Evolutionary conservation across 2,113 vertebrate species (phyloP).

Genomic region (Benitochromis conjunctus): DNA sequence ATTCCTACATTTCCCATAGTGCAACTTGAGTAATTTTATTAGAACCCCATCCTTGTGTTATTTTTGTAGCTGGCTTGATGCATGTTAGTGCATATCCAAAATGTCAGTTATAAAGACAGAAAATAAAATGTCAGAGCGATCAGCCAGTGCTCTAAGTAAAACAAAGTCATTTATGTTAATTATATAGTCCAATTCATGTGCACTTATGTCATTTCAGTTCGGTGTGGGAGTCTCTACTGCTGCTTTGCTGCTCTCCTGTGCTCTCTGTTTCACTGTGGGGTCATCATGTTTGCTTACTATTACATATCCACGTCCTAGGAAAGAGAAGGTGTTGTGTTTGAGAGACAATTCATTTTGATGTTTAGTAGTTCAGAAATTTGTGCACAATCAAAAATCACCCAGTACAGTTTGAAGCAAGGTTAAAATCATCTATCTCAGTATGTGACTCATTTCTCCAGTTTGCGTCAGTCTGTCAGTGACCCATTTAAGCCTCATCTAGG

Average conservation of each 20-base stretch:
- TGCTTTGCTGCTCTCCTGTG: not conserved
- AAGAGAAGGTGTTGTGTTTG: not conserved
- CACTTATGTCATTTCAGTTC: not conserved
- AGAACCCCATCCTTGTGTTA: not conserved
- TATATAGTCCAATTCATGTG: not conserved
- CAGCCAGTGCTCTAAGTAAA: not conserved
- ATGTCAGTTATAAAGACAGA: not conserved
- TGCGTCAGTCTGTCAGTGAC: constrained; percentile 1
- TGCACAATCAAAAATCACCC: not conserved
- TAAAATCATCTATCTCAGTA: not conserved
- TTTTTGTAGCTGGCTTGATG: not conserved
- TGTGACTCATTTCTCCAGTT: not conserved
- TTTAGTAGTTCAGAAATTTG: not conserved
- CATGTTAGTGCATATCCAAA: not conserved
- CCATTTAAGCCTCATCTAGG: constrained; percentile 13
- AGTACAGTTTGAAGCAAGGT: not conserved
- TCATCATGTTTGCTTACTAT: not conserved
- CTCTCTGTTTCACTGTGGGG: not conserved
- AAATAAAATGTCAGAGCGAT: not conserved
- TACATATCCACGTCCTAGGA: not conserved
- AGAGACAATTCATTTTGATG: not conserved
- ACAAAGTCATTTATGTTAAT: not conserved
- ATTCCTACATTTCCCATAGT: not conserved
- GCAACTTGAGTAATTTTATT: not conserved
- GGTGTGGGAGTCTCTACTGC: not conserved